Percentiles rank a stretch among this genome's conserved stretches.
Evolutionary conservation across 2,113 vertebrate genomes (phyloP).

Genomic region (Corythoichthys intestinalis): DNA sequence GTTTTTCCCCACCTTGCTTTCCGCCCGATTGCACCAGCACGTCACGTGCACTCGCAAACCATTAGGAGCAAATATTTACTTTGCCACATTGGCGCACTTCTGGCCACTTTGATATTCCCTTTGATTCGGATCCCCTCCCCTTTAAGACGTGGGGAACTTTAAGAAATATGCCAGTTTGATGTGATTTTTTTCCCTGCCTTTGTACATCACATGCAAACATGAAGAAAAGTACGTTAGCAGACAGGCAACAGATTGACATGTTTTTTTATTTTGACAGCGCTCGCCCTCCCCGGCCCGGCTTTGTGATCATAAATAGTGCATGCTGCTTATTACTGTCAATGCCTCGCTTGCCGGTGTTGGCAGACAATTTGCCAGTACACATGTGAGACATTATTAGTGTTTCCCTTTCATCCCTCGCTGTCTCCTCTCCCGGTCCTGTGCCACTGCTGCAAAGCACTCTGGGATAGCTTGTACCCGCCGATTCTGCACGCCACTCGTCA

Average conservation of each 20-base stretch:
- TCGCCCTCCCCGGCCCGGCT: slow-evolving; percentile 64
- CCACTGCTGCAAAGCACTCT: slow-evolving; percentile 59
- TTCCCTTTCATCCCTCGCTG: slow-evolving; percentile 63
- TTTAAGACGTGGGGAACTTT: slow-evolving; percentile 59
- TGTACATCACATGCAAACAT: slow-evolving; percentile 73
- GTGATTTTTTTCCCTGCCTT: slow-evolving; percentile 64
- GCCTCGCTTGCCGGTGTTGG: slow-evolving; percentile 58
- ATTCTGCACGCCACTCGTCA: slow-evolving; percentile 56
- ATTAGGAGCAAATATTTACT: slow-evolving; percentile 71
- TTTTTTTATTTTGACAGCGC: slow-evolving; percentile 71
- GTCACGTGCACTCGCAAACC: slow-evolving; percentile 55
- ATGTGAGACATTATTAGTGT: slow-evolving; percentile 70
- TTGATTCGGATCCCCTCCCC: slow-evolving; percentile 57
- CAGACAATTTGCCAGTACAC: slow-evolving; percentile 70
- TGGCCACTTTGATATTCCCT: slow-evolving; percentile 71
- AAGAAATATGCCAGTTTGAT: slow-evolving; percentile 65
- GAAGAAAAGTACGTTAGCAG: slow-evolving; percentile 57
- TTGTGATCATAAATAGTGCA: slow-evolving; percentile 76
- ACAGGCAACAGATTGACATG: slow-evolving; percentile 70
- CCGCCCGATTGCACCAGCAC: slow-evolving; percentile 26
- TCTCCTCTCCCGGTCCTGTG: slow-evolving; percentile 42
- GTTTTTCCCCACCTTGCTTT: slow-evolving; percentile 48
- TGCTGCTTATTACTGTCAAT: slow-evolving; percentile 69
- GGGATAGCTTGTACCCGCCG: slow-evolving; percentile 44
- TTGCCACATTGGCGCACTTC: slow-evolving; percentile 52